These are phyloP conservation scores for Ascidia mentula DNA, from an alignment of 23 tunicate species.

Conservation along the genomic window DNA sequence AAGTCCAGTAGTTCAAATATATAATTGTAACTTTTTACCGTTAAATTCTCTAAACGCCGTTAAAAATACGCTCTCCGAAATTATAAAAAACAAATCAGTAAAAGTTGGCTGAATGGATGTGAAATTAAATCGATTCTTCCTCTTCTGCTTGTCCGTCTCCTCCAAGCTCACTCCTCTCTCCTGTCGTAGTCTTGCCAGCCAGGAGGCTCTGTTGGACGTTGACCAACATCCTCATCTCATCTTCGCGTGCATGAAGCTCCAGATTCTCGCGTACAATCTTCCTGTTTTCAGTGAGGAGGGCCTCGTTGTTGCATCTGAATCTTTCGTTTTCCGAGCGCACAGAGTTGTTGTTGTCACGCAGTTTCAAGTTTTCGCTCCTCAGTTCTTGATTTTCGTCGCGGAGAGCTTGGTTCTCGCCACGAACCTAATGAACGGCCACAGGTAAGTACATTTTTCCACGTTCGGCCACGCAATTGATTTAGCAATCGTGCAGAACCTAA, in stretches of 20 bases:
- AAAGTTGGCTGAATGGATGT: no score
- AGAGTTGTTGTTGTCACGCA: conserved; percentile 78
- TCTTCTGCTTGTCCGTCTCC: conserved; percentile 38
- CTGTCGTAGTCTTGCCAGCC: conserved; percentile 58
- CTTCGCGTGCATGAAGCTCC: conserved; percentile 81
- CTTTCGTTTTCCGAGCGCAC: conserved; percentile 81
- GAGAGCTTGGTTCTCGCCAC: conserved; percentile 80
- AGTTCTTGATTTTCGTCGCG: conserved; percentile 88
- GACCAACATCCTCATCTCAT: conserved; percentile 85
- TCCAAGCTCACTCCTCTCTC: conserved; percentile 29
- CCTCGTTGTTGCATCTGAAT: conserved; percentile 61
- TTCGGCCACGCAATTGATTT: no score
- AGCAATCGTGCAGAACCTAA: no score
- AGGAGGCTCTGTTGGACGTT: conserved; percentile 75
- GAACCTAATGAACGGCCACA: no score
- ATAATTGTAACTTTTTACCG: no score
- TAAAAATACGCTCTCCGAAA: no score
- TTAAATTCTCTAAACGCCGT: no score
- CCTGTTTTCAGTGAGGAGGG: conserved; percentile 58
- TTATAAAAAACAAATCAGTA: no score
- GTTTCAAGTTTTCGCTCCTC: conserved; percentile 72
- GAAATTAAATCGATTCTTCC: not conserved
- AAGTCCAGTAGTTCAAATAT: no score
- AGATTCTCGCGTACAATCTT: conserved; percentile 66
- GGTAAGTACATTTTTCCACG: no score